These are phyloP conservation scores for Benthosema pterotum DNA, from an alignment of 2,797 vertebrate genomes.

Conservation along the genomic window DNA sequence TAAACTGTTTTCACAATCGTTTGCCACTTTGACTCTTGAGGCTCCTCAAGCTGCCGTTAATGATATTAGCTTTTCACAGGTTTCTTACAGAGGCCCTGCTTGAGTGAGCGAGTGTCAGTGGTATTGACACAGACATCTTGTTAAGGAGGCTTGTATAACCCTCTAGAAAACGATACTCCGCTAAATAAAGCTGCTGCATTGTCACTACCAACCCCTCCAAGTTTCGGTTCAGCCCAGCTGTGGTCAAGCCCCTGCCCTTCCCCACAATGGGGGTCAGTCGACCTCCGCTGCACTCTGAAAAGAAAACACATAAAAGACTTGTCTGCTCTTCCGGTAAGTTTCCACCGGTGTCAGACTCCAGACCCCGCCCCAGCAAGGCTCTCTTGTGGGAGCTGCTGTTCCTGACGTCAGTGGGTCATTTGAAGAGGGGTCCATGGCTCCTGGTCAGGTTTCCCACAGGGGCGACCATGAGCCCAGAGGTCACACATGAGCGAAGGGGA, in stretches of 20 bases:
- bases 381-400: constrained; percentile 37
- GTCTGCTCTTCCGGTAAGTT: constrained; percentile 59
- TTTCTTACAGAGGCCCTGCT: background rate
- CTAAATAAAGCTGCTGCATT: constrained; percentile 1
- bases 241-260: constrained; percentile 28
- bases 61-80: constrained; percentile 18
- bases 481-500: constrained; percentile 72
- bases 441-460: constrained; percentile 72
- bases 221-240: constrained; percentile 32
- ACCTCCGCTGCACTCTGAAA: constrained; percentile 33
- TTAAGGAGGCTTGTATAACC: background rate
- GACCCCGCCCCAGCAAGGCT: constrained; percentile 26
- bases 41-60: constrained; percentile 18
- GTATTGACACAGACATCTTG: constrained; percentile 1
- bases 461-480: constrained; percentile 53
- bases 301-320: constrained; percentile 57
- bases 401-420: constrained; percentile 62
- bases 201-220: constrained; percentile 5
- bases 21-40: constrained; percentile 23
- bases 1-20: constrained; percentile 20
- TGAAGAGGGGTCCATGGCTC: constrained; percentile 55
- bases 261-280: constrained; percentile 53
- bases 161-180: background rate
- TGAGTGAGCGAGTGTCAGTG: background rate
- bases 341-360: constrained; percentile 35